Evolutionary conservation across 2,113 vertebrate species (phyloP).

Genomic region (Eudorcas thomsonii): DNA sequence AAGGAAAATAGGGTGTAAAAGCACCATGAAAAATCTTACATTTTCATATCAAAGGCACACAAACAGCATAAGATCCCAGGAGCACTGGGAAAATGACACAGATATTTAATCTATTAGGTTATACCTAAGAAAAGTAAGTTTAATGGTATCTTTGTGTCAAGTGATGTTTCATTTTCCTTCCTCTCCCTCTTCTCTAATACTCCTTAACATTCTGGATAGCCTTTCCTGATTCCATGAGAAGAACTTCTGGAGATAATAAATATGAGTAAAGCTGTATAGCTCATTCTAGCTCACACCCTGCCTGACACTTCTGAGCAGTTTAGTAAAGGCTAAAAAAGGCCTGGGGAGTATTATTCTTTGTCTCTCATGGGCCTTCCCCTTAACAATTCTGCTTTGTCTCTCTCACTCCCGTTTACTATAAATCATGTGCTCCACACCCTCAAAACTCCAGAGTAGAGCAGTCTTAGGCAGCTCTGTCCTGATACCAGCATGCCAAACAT

Average conservation of each 20-base stretch:
- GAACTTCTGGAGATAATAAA: neutral
- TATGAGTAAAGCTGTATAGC: neutral
- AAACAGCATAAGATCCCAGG: neutral
- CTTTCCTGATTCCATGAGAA: neutral
- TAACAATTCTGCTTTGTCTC: neutral
- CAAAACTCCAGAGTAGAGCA: neutral
- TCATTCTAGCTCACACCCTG: neutral
- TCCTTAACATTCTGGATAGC: neutral
- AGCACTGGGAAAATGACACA: neutral
- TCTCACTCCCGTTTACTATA: neutral
- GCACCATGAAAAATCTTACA: neutral
- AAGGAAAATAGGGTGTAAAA: neutral
- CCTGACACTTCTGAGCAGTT: neutral
- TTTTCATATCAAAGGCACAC: neutral
- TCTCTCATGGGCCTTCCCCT: neutral
- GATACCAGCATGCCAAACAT: neutral
- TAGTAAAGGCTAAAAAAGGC: neutral
- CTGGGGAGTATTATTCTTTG: neutral
- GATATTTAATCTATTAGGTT: slow-evolving; percentile 2
- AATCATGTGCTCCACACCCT: neutral
- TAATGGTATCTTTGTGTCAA: slow-evolving; percentile 23
- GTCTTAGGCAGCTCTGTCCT: neutral
- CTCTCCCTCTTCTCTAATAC: neutral
- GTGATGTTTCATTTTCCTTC: neutral
- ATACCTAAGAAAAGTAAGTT: neutral